These are phyloP conservation scores for Pomatostomus ruficeps DNA, from an alignment of 2,113 vertebrate species.

Conservation along the genomic window DNA sequence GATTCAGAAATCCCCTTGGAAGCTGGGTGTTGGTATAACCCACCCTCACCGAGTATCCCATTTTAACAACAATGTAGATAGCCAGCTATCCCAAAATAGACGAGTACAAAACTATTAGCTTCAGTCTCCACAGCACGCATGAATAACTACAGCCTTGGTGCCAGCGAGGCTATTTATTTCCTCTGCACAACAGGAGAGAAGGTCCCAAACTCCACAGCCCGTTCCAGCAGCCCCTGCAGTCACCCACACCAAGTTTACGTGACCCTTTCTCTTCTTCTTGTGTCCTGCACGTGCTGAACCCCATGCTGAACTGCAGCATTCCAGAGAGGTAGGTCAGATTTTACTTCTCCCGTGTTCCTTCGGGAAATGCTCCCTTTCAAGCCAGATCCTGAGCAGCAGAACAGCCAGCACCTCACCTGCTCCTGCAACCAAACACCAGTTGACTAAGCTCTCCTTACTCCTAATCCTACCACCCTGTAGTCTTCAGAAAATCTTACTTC, in stretches of 20 bases:
- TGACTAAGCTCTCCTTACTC: background rate
- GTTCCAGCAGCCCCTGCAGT: fast-evolving
- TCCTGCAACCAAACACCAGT: background rate
- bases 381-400: background rate
- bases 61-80: background rate
- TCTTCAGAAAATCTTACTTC: background rate
- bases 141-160: background rate
- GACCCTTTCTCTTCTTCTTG: background rate
- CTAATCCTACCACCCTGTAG: background rate
- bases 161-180: background rate
- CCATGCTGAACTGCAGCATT: fast-evolving
- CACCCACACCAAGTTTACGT: background rate
- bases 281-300: background rate
- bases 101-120: background rate
- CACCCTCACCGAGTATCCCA: background rate
- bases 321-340: background rate
- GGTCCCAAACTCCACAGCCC: background rate
- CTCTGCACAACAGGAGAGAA: background rate
- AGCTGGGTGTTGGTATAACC: background rate
- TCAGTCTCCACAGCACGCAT: background rate
- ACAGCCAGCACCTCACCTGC: background rate
- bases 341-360: background rate
- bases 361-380: background rate
- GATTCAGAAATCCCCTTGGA: background rate
- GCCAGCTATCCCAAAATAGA: background rate